Percentiles rank a stretch among this genome's conserved stretches.
Conservation (phyloP, 2,113 vertebrate genomes). For the Xenopus borealis region DNA sequence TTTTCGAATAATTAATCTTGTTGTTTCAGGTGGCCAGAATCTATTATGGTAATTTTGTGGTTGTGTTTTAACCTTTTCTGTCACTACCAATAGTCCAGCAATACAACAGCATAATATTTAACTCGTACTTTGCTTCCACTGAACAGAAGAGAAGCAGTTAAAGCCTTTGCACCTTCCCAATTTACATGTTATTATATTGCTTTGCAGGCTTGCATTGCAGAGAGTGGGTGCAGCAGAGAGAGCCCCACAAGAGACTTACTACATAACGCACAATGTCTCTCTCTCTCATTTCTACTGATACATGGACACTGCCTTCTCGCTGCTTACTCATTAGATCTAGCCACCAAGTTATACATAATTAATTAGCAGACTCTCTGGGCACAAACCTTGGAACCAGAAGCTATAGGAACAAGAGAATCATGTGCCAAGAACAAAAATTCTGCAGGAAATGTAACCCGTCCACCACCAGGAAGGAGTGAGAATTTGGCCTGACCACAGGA, state of each 20-base stretch:
- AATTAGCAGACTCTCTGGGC: conserved; percentile 44
- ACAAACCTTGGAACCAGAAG: conserved; percentile 44
- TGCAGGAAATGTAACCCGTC: conserved; percentile 37
- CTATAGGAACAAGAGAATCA: conserved; percentile 34
- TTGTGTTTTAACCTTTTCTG: neutral
- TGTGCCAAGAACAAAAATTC: conserved; percentile 42
- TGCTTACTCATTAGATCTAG: conserved; percentile 45
- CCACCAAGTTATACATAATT: conserved; percentile 43
- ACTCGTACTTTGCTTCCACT: neutral
- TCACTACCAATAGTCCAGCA: neutral
- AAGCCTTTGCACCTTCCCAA: conserved; percentile 10
- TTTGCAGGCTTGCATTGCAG: neutral
- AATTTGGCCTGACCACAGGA: neutral
- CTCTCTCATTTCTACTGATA: conserved; percentile 31
- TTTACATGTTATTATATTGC: conserved; percentile 38
- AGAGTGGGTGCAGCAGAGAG: conserved; percentile 6
- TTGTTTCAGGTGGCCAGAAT: too few relatives aligned
- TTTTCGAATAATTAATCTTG: too few relatives aligned
- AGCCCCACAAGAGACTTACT: conserved; percentile 28
- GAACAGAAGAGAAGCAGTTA: conserved; percentile 20
- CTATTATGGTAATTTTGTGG: too few relatives aligned
- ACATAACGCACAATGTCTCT: conserved; percentile 4
- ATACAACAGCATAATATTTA: too few relatives aligned
- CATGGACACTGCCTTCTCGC: conserved; percentile 37
- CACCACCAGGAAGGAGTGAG: neutral